Base-by-base conservation (phyloP, 2,797 vertebrate genomes). In the Lophotriccus pileatus region DNA sequence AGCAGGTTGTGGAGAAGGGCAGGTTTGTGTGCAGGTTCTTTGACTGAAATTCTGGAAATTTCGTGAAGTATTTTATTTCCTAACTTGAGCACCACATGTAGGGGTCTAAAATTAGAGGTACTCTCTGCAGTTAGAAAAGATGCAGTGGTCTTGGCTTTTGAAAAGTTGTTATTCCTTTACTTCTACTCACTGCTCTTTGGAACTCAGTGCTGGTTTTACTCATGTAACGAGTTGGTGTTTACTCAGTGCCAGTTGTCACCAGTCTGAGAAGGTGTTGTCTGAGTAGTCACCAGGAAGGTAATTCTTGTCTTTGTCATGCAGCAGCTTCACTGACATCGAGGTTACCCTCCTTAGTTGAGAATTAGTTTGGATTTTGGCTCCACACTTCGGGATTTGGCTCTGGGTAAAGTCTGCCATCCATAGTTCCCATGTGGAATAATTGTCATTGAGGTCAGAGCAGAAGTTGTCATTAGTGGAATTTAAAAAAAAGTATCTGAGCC, bases 141-240 rank as follows among this genome's bases (percentile, higher is more conserved):
- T 53, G 49, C 47, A 30, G 32, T 36, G 19, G 34, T 44, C 44
- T 17, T 90, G 82, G 59, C 44, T 84, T 64, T n/a, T 74, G 46
- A 82, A 77, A 67, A 73, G 68, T 75, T 37, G 10, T 62, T 78
- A 37, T 75, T 72, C 34, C 37, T 83, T 72, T 52, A 36, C 46
- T 92, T 80, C 68, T 70, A 6, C 58, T 63, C 5, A 21, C 21
- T 73, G 43, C 5, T 3, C 72, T 74, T 50, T 27, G 32, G 43
- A 81, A 53, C 24, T 58, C 46, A 4, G 36, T 12, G 47, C 39
- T 66, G 74, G 28, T 23, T 93, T 91, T 55, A 37, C 12, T 27
- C 5, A 0, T 2, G 11, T 15, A n/a, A 44, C 0, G 2, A 58
- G 34, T 3, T 32, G 64, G 64, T 12, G 75, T 55, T 46, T 55